Evolutionary conservation across 2,113 vertebrate genomes (phyloP), one percentile per base, ranked within the genome.

Genomic region (Podocnemis expansa): DNA sequence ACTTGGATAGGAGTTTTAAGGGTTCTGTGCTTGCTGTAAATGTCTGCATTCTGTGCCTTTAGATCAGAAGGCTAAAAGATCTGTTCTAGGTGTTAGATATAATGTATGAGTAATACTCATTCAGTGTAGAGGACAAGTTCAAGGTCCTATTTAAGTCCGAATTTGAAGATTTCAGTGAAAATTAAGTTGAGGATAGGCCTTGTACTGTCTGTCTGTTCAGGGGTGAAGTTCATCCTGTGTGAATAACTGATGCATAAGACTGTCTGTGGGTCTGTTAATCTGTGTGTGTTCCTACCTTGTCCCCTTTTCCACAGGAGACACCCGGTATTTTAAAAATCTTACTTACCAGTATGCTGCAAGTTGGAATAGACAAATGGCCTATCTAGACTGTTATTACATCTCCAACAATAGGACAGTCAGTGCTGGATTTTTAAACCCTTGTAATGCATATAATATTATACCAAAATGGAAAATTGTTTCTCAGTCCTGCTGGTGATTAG

Each of bases 341-440:
- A 88, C 89, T 89, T 92, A 94, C n/a, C n/a, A n/a, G n/a, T n/a
- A n/a, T 94, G 95, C 91, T 96, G 94, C 93, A 96, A 96, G 95
- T 95, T 91, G 95, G 89, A 89, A 80, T 89, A 96, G 89, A 94
- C 92, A 93, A 96, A 96, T 89, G 91, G 94, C 93, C 95, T 96
- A 96, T 93, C 89, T 85, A 41, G 70, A 95, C 82, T 78, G 92
- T 89, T 94, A 92, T 96, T 95, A 79, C 67, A 86, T 95, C 94
- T 97, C 96, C 96, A 97, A 97, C 95, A 96, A 97, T 95, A 97
- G 96, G 96, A 97, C 79, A 95, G 82, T 34, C 95, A 94, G 93
- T 95, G 96, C 96, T 95, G 96, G 94, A 96, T 96, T 96, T 52
- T 96, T 96, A 96, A 97, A 94, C 95, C 97, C 91, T 96, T 91